Base-by-base conservation (phyloP, 2,113 vertebrate species). In the Eleginops maclovinus region DNA sequence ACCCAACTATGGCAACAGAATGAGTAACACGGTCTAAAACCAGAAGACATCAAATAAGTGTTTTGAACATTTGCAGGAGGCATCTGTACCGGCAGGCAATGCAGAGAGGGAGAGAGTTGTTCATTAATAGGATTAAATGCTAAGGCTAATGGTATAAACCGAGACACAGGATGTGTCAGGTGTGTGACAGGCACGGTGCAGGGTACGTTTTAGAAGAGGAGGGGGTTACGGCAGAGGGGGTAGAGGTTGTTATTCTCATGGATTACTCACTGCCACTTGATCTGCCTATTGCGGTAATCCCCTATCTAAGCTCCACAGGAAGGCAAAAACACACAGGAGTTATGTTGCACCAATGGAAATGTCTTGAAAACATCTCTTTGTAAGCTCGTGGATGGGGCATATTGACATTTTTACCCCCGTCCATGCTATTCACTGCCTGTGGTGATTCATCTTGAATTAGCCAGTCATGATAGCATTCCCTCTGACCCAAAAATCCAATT, bases 371-470 rank as follows among this genome's bases (percentile, higher is more conserved):
- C 79, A 88, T 89, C 79, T 85, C 91, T 90, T 87, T 91, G 85
- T 89, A 87, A 79, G 86, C 85, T 79, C 46, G 51, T 68, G 77
- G 90, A 91, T 86, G 83, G 58, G 72, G 79, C 77, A 85, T 93
- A 93, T 94, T 94, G 92, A 92, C 84, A 91, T 89, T 85, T 89
- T 83, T 81, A 81, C 86, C 87, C 86, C 69, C 68, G 77, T 87
- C 84, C 77, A 54, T 17, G 73, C 88, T 85, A 86, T 86, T 93
- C 81, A 88, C 73, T 78, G 90, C 92, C 91, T 83, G 80, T 72
- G 75, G 91, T 89, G 87, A 94, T 93, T 91, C 89, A 90, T 93
- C 91, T 93, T 85, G 89, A 94, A 94, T 94, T 94, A 94, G 88
- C 86, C 87, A 85, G 91, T 92, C 93, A 93, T 93, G 90, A 95